Percentiles rank a stretch among this genome's conserved stretches.
Evolutionary conservation across 2,888 invertebrate genomes (phyloP).

Genomic region (Escarpia spicata): DNA sequence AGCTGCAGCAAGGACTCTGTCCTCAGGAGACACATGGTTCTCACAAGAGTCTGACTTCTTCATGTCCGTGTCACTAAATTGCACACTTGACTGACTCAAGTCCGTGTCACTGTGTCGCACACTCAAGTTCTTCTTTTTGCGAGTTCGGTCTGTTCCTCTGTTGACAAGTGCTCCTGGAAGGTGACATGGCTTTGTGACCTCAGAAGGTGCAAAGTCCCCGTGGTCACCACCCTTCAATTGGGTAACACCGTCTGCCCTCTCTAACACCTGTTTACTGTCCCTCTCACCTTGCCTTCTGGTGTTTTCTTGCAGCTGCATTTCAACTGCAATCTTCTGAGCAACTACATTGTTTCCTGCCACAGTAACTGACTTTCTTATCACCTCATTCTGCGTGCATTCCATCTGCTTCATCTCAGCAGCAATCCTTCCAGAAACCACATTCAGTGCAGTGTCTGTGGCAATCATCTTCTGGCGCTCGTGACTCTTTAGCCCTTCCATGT

Average conservation of each 20-base stretch:
- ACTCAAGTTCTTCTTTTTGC: neutral
- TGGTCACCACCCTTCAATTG: too few species aligned
- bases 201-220: neutral
- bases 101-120: neutral
- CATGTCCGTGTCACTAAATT: neutral
- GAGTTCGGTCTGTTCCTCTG: neutral
- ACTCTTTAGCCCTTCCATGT: neutral
- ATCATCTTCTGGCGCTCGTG: neutral
- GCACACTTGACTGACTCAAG: too few species aligned
- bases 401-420: neutral
- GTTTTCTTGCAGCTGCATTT: neutral
- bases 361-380: neutral
- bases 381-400: neutral
- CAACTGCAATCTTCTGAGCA: neutral
- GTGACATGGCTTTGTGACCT: neutral
- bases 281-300: neutral
- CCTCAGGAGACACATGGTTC: neutral
- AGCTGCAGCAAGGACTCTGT: neutral
- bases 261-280: neutral
- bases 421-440: neutral
- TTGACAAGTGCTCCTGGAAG: neutral
- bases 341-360: neutral
- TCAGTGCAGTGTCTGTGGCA: neutral
- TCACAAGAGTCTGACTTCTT: neutral
- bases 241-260: neutral